Evolutionary conservation across 2,797 vertebrate genomes (phyloP).

Genomic region (Vultur gryphus): DNA sequence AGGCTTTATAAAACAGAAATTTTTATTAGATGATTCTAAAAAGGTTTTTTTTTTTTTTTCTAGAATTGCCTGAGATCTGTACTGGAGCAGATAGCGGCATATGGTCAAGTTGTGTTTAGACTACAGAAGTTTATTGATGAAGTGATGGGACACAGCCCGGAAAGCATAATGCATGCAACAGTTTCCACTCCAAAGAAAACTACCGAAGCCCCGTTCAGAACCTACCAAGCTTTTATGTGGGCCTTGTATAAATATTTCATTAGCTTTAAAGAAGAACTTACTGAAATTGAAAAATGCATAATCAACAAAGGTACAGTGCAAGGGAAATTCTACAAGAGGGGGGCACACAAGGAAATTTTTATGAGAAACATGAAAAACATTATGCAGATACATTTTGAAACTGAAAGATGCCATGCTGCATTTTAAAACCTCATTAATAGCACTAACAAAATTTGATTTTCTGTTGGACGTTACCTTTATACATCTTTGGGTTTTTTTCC

Average conservation of each 20-base stretch:
- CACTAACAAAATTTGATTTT: neutral
- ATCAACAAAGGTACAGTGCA: constrained; percentile 83
- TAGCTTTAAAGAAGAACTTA: constrained; percentile 91
- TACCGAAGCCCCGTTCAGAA: constrained; percentile 90
- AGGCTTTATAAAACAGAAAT: neutral
- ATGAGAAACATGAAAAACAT: neutral
- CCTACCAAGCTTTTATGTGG: constrained; percentile 98
- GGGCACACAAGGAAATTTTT: neutral
- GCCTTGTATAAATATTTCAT: constrained; percentile 95
- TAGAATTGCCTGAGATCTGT: constrained; percentile 91
- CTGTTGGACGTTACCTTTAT: neutral
- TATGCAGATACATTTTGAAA: neutral
- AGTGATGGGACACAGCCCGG: constrained; percentile 87
- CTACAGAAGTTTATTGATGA: constrained; percentile 96
- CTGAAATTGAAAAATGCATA: constrained; percentile 87
- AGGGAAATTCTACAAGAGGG: neutral
- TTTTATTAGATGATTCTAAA: neutral
- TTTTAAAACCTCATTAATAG: neutral
- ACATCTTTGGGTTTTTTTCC: neutral
- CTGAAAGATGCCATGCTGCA: neutral
- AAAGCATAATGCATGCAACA: constrained; percentile 75
- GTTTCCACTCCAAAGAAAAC: constrained; percentile 75
- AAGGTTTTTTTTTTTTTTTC: neutral
- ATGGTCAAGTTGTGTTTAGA: constrained; percentile 91
- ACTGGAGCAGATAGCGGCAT: constrained; percentile 90